These are phyloP conservation scores for Sphyrna mokarran DNA, from an alignment of 2,113 vertebrate species.

Conservation along the genomic window DNA sequence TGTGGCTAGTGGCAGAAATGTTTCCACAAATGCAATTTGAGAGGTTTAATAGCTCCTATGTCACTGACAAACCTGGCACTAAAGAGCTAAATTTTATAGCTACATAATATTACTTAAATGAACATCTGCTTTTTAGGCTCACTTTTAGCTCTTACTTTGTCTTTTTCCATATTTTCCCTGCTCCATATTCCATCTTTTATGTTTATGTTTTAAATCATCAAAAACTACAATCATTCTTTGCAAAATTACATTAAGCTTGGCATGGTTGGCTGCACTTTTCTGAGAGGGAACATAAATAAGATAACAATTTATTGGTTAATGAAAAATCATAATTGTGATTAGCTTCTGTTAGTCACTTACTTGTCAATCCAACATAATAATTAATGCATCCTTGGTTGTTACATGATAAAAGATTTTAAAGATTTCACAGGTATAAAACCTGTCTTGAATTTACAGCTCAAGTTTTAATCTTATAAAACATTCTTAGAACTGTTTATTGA, in stretches of 20 bases:
- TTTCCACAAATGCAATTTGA: too few relatives aligned
- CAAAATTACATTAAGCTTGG: not conserved
- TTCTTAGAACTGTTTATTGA: slow-evolving; percentile 12
- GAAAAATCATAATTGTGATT: not conserved
- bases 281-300: not conserved
- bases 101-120: too few relatives aligned
- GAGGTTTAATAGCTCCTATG: too few relatives aligned
- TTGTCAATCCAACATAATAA: slow-evolving; percentile 4
- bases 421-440: not conserved
- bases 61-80: too few relatives aligned
- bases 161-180: not conserved
- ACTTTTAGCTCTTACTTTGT: not conserved
- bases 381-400: not conserved
- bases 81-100: too few relatives aligned
- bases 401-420: not conserved
- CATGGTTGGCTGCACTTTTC: not conserved
- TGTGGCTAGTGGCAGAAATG: too few relatives aligned
- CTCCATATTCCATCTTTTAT: not conserved
- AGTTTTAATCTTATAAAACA: not conserved
- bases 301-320: not conserved
- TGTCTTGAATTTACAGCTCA: not conserved
- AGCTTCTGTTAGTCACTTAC: not conserved
- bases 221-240: not conserved
- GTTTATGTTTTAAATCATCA: not conserved
- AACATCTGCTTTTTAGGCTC: not conserved